These are phyloP conservation scores for Cenopis cana DNA, from an alignment of 2,888 invertebrate genomes.

Conservation along the genomic window DNA sequence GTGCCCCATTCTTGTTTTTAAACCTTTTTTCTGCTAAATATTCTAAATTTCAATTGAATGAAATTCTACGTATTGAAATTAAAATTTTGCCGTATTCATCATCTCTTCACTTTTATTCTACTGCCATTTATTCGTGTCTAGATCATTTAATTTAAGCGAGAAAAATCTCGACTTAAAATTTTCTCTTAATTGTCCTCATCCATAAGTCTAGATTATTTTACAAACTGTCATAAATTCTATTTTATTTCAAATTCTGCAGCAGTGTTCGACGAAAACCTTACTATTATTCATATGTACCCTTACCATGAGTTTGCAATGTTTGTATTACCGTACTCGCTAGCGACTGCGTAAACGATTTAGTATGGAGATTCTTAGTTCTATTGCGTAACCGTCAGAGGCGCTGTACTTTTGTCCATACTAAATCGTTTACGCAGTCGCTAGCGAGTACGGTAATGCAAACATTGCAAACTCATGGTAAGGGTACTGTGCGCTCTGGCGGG, in stretches of 20 bases:
- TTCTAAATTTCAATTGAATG: background rate
- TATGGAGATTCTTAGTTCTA: too few species aligned
- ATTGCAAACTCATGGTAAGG: too few species aligned
- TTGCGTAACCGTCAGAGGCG: too few species aligned
- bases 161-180: slow-evolving; percentile 27
- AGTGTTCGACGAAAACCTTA: slow-evolving; percentile 30
- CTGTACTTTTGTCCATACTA: too few species aligned
- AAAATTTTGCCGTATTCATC: background rate
- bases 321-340: too few species aligned
- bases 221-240: slow-evolving; percentile 6
- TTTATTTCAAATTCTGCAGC: slow-evolving; percentile 10
- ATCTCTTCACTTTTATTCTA: background rate
- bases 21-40: background rate
- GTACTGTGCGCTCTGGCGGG: slow-evolving; percentile 6
- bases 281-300: too few species aligned
- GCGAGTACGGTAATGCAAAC: too few species aligned
- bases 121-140: slow-evolving; percentile 12
- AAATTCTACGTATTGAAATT: background rate
- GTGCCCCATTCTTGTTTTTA: too few species aligned
- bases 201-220: background rate
- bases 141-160: slow-evolving; percentile 14
- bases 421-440: too few species aligned
- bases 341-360: too few species aligned
- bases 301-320: too few species aligned
- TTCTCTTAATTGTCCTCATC: slow-evolving; percentile 14